Percentiles rank a stretch among this genome's conserved stretches.
These are phyloP conservation scores for Meandrina meandrites DNA, from an alignment of 92 coral and sea anemone genomes.

Conservation along the genomic window DNA sequence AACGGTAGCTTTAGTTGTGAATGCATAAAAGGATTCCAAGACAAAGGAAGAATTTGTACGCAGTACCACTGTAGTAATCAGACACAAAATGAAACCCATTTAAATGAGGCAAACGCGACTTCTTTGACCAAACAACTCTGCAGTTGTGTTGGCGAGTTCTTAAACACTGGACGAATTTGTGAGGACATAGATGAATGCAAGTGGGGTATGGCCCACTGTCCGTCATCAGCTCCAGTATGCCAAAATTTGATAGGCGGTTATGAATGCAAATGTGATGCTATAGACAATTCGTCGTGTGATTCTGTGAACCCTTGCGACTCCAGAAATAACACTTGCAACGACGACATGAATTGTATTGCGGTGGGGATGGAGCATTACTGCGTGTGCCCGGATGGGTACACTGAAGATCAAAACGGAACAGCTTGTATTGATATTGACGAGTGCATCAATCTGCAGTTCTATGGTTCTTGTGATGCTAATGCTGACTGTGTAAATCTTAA, in stretches of 20 bases:
- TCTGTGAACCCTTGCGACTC: slow-evolving; percentile 59
- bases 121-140: slow-evolving; percentile 16
- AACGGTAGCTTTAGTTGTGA: slow-evolving; percentile 61
- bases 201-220: slow-evolving; percentile 48
- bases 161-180: slow-evolving; percentile 55
- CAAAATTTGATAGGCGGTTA: slow-evolving; percentile 65
- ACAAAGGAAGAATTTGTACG: slow-evolving; percentile 51
- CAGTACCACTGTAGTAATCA: slow-evolving; percentile 50
- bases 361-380: slow-evolving; percentile 64
- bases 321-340: slow-evolving; percentile 49
- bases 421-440: slow-evolving; percentile 64
- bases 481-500: slow-evolving; percentile 54
- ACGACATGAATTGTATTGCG: slow-evolving; percentile 64
- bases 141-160: slow-evolving; percentile 50
- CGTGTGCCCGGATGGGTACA: slow-evolving; percentile 66
- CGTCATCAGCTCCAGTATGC: slow-evolving; percentile 55
- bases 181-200: slow-evolving; percentile 59
- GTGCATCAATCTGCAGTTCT: slow-evolving; percentile 47
- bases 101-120: not conserved
- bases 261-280: slow-evolving; percentile 71
- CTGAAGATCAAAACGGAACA: slow-evolving; percentile 41
- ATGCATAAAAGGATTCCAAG: slow-evolving; percentile 62
- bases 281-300: slow-evolving; percentile 55
- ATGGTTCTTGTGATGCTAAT: slow-evolving; percentile 44
- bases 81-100: slow-evolving; percentile 3